Conservation (phyloP, 2,113 vertebrate species). For the Sigmodon hispidus region DNA sequence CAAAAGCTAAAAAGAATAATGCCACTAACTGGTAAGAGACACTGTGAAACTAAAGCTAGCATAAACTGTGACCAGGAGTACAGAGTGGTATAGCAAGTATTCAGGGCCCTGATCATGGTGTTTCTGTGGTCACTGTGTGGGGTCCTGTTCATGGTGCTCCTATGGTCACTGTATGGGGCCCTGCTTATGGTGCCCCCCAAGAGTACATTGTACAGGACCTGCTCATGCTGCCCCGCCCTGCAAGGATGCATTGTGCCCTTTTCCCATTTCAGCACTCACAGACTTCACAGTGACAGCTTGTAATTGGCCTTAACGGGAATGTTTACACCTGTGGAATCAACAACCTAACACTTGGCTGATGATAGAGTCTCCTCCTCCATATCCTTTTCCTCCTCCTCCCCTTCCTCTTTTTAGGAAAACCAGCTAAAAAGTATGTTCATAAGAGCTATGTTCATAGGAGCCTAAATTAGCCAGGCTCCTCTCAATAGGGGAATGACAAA, state of each 20-base stretch:
- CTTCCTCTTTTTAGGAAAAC: not conserved
- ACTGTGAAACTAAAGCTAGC: not conserved
- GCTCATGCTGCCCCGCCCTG: too few relatives aligned
- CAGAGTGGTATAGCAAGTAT: not conserved
- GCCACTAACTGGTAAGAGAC: not conserved
- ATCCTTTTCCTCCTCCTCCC: not conserved
- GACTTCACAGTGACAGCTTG: not conserved
- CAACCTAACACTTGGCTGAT: not conserved
- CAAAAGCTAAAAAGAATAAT: not conserved
- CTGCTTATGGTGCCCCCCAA: not conserved
- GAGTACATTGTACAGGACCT: not conserved
- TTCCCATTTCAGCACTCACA: not conserved
- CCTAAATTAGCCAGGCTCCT: not conserved
- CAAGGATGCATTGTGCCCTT: not conserved
- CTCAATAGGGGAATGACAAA: not conserved
- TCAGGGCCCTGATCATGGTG: not conserved
- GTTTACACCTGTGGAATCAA: not conserved
- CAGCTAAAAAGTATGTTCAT: conserved; percentile 6
- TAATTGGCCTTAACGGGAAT: not conserved
- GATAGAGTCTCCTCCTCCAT: not conserved
- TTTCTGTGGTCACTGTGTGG: not conserved
- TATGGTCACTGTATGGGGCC: not conserved
- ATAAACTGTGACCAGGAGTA: not conserved
- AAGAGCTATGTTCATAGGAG: not conserved
- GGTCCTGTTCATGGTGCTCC: not conserved